Conservation (phyloP, 2,888 invertebrate genomes). For the Merodon equestris region DNA sequence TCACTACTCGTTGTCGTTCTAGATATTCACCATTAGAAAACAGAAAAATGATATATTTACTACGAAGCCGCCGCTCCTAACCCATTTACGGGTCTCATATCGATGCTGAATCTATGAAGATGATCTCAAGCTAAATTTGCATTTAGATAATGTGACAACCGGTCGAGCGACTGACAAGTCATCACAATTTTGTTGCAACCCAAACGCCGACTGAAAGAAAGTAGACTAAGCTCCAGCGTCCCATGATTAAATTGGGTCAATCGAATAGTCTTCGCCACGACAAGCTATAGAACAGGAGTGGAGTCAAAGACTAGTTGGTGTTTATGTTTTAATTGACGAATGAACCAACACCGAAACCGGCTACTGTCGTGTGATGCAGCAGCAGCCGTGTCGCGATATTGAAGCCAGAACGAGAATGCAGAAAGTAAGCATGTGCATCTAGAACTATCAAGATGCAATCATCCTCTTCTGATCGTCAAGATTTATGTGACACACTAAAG, state of each 20-base stretch:
- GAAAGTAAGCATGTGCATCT: conserved; percentile 11
- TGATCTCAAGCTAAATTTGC: conserved; percentile 13
- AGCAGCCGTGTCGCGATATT: conserved; percentile 39
- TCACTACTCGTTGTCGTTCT: background rate
- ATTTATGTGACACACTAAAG: conserved; percentile 58
- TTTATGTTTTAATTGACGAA: no score
- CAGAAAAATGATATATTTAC: background rate
- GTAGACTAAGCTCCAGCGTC: conserved; percentile 35
- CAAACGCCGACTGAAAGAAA: conserved; percentile 44
- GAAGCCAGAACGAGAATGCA: conserved; percentile 24
- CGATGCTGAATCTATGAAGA: background rate
- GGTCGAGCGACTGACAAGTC: conserved; percentile 5
- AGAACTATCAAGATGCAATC: conserved; percentile 7
- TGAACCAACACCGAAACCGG: conserved; percentile 41
- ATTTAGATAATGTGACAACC: conserved; percentile 12
- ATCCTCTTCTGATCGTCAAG: conserved; percentile 43
- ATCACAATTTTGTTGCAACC: conserved; percentile 1
- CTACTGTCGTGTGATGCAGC: conserved; percentile 31
- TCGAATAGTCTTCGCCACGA: conserved; percentile 1
- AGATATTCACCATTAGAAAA: background rate
- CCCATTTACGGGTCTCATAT: background rate
- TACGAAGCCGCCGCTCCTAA: conserved; percentile 1
- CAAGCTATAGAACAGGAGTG: conserved; percentile 17
- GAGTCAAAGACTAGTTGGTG: no score
- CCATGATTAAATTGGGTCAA: conserved; percentile 53